phyloP scores from a whole-genome alignment of 23 tunicate genomes.

The Styela clava region DNA sequence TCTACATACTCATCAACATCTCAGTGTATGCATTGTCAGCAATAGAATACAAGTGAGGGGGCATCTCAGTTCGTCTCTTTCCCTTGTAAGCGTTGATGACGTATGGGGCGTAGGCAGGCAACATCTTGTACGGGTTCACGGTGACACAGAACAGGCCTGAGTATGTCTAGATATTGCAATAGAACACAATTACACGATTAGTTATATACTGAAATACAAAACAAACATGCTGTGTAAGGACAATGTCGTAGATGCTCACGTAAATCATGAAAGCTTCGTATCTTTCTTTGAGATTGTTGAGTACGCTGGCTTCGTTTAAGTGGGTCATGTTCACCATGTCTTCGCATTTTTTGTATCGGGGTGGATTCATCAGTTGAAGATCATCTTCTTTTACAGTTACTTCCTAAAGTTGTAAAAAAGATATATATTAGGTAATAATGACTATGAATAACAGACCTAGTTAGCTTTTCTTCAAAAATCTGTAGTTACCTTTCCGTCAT shows the following conservation, averaged over 20 bases:
- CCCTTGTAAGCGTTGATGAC: slow-evolving; percentile 76
- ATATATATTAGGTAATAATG: too few species aligned
- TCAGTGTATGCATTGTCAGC: slow-evolving; percentile 82
- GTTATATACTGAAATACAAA: too few species aligned
- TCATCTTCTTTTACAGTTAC: slow-evolving; percentile 69
- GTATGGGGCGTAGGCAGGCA: slow-evolving; percentile 67
- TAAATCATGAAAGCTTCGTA: slow-evolving; percentile 87
- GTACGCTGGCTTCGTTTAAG: slow-evolving; percentile 86
- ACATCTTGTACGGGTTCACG: slow-evolving; percentile 77
- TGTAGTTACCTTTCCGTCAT: slow-evolving; percentile 40
- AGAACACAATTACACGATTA: too few species aligned
- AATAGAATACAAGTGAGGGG: slow-evolving; percentile 82
- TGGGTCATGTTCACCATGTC: slow-evolving; percentile 96
- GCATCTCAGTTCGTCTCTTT: slow-evolving; percentile 83
- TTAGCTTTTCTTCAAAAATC: too few species aligned
- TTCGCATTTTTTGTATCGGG: slow-evolving; percentile 84
- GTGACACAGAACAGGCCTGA: slow-evolving; percentile 87
- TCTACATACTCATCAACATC: slow-evolving; percentile 73
- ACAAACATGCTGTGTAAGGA: too few species aligned
- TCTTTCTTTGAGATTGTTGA: slow-evolving; percentile 66
- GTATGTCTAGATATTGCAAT: slow-evolving; percentile 68
- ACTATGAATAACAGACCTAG: too few species aligned
- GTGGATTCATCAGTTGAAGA: slow-evolving; percentile 80
- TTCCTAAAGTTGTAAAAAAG: slow-evolving; percentile 33
- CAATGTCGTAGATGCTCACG: slow-evolving; percentile 32